phyloP scores from a whole-genome alignment of 2,888 invertebrate species.

The Eupithecia exiguata region DNA sequence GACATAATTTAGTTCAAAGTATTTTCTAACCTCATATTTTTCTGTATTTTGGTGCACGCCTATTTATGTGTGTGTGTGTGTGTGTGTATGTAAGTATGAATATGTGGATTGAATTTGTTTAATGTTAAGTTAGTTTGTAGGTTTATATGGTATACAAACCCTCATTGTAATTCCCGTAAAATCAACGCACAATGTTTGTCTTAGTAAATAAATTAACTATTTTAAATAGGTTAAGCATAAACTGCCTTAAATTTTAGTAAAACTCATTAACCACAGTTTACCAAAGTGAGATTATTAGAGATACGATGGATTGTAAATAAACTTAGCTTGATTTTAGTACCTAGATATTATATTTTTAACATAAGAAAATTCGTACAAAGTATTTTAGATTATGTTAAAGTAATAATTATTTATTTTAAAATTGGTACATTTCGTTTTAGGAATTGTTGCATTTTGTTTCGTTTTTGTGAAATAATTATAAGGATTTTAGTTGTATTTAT shows the following conservation, averaged over 20 bases:
- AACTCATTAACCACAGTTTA: conserved; percentile 84
- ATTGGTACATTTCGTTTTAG: conserved; percentile 59
- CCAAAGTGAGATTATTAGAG: conserved; percentile 85
- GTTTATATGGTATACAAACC: conserved; percentile 13
- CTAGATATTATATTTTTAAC: conserved; percentile 37
- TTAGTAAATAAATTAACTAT: conserved; percentile 26
- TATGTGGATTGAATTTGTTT: conserved; percentile 7
- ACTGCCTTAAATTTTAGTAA: conserved; percentile 36
- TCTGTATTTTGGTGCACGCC: not conserved
- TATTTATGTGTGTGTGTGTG: not conserved
- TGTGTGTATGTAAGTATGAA: not conserved
- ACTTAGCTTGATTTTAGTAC: conserved; percentile 39
- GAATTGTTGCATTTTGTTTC: conserved; percentile 80
- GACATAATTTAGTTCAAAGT: not conserved
- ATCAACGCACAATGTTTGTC: conserved; percentile 32
- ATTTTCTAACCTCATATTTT: conserved; percentile 9
- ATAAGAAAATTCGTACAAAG: conserved; percentile 73
- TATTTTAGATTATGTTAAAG: conserved; percentile 66
- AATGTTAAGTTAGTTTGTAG: conserved; percentile 8
- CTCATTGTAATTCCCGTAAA: conserved; percentile 23
- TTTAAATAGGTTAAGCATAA: conserved; percentile 21
- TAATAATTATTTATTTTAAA: conserved; percentile 73
- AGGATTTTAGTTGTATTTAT: conserved; percentile 78
- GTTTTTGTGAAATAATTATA: conserved; percentile 75
- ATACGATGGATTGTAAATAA: conserved; percentile 67